A percentile compares a stretch with the other conserved stretches of the same genome.
Evolutionary conservation across 2,797 vertebrate genomes (phyloP).

Genomic region (Taeniopygia guttata): DNA sequence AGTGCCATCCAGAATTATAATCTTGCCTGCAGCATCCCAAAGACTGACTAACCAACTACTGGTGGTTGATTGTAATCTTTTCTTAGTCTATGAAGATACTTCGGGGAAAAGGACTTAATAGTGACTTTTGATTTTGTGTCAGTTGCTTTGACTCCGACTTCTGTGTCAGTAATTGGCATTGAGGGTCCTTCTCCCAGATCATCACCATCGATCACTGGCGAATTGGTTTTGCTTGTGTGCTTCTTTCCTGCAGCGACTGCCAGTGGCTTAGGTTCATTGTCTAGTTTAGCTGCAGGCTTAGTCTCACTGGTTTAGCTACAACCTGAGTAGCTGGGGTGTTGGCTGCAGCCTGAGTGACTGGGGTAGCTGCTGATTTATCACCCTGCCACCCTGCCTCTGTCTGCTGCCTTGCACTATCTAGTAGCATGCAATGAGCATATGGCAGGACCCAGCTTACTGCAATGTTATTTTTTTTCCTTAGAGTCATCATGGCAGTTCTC

Average conservation of each 20-base stretch:
- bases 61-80: neutral
- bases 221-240: neutral
- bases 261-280: neutral
- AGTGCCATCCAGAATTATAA: neutral
- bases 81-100: neutral
- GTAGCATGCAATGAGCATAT: neutral
- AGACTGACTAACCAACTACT: neutral
- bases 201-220: neutral
- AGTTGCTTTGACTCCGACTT: neutral
- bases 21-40: neutral
- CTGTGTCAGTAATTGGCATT: neutral
- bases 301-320: neutral
- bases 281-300: neutral
- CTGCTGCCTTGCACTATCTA: neutral
- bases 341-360: neutral
- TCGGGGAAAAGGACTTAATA: neutral
- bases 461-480: neutral
- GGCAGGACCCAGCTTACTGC: neutral
- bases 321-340: neutral
- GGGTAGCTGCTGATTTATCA: neutral
- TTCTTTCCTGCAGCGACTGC: neutral
- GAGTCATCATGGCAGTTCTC: neutral
- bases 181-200: neutral
- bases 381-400: neutral
- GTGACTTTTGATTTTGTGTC: neutral